Evolutionary conservation across 2,797 vertebrate species (phyloP).

Genomic region (Tenualosa thibaudeaui): DNA sequence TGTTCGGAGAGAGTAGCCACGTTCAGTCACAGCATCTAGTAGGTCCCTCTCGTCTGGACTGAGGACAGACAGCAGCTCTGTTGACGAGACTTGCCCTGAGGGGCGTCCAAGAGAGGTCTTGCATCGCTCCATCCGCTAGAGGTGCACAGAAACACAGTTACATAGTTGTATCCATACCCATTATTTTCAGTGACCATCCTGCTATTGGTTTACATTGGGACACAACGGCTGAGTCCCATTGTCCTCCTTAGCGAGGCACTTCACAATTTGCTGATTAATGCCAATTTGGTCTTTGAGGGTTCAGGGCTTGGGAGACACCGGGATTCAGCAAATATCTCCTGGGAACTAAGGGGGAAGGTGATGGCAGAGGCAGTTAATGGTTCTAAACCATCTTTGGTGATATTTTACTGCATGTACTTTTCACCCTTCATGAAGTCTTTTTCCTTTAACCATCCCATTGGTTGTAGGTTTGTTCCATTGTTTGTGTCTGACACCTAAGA

Average conservation of each 20-base stretch:
- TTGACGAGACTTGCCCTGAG: constrained; percentile 67
- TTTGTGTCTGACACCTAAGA: too few relatives aligned
- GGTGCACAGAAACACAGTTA: neutral
- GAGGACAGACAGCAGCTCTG: constrained; percentile 85
- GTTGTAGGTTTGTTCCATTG: neutral
- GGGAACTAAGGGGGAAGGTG: neutral
- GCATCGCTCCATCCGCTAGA: constrained; percentile 47
- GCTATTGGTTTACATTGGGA: neutral
- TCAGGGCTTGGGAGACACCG: too few relatives aligned
- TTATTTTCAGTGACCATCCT: neutral
- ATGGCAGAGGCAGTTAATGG: too few relatives aligned
- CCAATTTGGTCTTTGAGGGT: too few relatives aligned
- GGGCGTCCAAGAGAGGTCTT: constrained; percentile 57
- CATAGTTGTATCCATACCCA: neutral
- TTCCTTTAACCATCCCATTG: neutral
- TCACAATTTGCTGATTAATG: too few relatives aligned
- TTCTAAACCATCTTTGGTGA: too few relatives aligned
- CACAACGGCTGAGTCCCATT: too few relatives aligned
- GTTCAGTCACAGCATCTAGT: constrained; percentile 81
- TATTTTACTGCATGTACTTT: too few relatives aligned
- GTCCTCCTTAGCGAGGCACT: too few relatives aligned
- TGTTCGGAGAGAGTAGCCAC: constrained; percentile 83
- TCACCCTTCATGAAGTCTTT: neutral
- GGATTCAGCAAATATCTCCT: neutral
- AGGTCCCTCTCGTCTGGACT: constrained; percentile 90